Percentiles rank a stretch among this genome's conserved stretches.
Evolutionary conservation across 2,888 invertebrate species (phyloP).

Genomic region (Agrotis segetum): DNA sequence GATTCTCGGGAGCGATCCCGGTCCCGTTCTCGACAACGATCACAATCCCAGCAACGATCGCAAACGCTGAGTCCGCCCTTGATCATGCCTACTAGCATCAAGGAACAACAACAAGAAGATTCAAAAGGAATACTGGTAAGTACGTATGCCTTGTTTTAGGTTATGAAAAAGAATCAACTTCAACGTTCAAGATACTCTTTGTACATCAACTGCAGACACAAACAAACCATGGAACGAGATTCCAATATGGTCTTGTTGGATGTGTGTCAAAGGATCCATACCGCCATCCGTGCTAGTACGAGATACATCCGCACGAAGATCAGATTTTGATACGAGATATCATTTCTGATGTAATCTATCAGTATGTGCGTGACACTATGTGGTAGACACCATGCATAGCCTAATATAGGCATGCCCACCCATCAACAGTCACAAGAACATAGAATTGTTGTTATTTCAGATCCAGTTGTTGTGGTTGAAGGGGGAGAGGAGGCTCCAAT

Average conservation of each 20-base stretch:
- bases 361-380: not conserved
- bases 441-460: not conserved
- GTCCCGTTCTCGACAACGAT: too few species aligned
- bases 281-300: conserved; percentile 11
- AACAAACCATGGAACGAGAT: not conserved
- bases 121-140: not conserved
- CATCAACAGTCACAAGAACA: too few species aligned
- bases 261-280: not conserved
- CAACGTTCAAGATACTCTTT: too few species aligned
- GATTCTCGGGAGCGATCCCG: too few species aligned
- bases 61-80: too few species aligned
- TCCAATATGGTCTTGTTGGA: not conserved
- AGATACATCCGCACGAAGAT: conserved; percentile 21
- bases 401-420: too few species aligned
- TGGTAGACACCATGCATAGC: not conserved
- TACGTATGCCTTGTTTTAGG: conserved; percentile 3
- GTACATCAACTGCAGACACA: not conserved
- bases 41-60: too few species aligned
- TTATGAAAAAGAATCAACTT: not conserved
- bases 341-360: not conserved
- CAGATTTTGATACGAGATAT: conserved; percentile 19
- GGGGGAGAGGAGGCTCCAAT: not conserved
- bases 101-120: too few species aligned
- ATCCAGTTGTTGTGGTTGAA: not conserved
- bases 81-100: too few species aligned